Evolutionary conservation across 2,797 vertebrate species (phyloP).

Genomic region (Lagocephalus sceleratus): DNA sequence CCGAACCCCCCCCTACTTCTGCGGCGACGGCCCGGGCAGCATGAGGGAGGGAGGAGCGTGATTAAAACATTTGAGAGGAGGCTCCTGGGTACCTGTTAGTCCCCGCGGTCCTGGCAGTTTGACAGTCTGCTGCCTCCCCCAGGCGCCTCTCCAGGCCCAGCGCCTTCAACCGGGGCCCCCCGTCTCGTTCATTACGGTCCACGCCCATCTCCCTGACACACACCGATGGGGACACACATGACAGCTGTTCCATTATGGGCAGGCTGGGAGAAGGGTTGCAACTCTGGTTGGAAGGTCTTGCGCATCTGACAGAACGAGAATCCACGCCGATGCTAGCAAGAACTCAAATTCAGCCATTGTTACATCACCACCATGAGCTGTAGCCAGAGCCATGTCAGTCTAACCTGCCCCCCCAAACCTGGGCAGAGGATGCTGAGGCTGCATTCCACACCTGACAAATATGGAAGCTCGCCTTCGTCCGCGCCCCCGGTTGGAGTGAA

Average conservation of each 20-base stretch:
- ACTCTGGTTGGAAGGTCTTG: too few relatives aligned
- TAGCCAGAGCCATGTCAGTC: too few relatives aligned
- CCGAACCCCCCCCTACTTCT: constrained; percentile 16
- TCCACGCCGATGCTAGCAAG: too few relatives aligned
- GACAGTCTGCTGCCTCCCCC: constrained; percentile 56
- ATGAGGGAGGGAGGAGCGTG: constrained; percentile 28
- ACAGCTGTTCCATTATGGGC: neutral
- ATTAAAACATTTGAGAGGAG: constrained; percentile 44
- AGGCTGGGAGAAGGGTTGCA: too few relatives aligned
- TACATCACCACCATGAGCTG: too few relatives aligned
- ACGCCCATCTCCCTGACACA: constrained; percentile 20
- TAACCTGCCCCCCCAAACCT: too few relatives aligned
- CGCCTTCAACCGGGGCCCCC: constrained; percentile 53
- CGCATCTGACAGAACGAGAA: too few relatives aligned
- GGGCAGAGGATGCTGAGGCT: too few relatives aligned
- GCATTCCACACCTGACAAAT: too few relatives aligned
- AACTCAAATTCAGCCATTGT: too few relatives aligned
- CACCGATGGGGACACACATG: neutral
- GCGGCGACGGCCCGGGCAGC: constrained; percentile 13
- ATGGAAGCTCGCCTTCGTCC: too few relatives aligned
- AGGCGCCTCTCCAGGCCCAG: constrained; percentile 39
- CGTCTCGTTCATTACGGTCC: constrained; percentile 25
- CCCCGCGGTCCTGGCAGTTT: constrained; percentile 51
- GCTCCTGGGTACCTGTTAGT: constrained; percentile 44
- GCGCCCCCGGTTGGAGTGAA: too few relatives aligned